Percentiles rank a stretch among this genome's conserved stretches.
phyloP scores from a whole-genome alignment of 2,888 invertebrate genomes.

The Tachystola acroxantha region DNA sequence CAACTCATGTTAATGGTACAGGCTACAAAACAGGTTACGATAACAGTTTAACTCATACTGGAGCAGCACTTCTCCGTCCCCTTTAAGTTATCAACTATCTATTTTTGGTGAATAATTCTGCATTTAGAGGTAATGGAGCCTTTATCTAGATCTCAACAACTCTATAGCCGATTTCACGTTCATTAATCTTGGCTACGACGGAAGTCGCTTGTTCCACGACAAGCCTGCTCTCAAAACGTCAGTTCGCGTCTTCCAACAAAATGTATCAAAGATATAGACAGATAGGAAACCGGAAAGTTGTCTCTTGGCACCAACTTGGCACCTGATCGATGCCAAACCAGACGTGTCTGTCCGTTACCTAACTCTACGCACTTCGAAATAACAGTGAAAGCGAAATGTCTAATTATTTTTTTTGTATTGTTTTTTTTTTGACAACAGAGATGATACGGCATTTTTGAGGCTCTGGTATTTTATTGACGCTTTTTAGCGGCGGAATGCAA shows the following conservation, averaged over 20 bases:
- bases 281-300: slow-evolving; percentile 54
- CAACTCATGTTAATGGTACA: too few species aligned
- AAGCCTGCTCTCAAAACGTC: slow-evolving; percentile 11
- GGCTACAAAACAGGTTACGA: too few species aligned
- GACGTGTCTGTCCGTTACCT: slow-evolving; percentile 58
- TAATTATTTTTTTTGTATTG: slow-evolving; percentile 60
- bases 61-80: too few species aligned
- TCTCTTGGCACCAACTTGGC: slow-evolving; percentile 43
- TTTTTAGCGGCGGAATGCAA: slow-evolving; percentile 32
- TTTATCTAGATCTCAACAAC: slow-evolving; percentile 4
- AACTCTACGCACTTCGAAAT: slow-evolving; percentile 55
- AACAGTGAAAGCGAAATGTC: slow-evolving; percentile 70
- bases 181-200: slow-evolving; percentile 11
- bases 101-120: not conserved
- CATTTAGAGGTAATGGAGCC: not conserved
- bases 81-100: not conserved
- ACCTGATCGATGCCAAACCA: slow-evolving; percentile 55
- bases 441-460: slow-evolving; percentile 58
- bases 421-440: slow-evolving; percentile 46
- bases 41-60: too few species aligned
- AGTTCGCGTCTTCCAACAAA: slow-evolving; percentile 11
- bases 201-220: slow-evolving; percentile 10
- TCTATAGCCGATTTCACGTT: slow-evolving; percentile 3
- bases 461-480: slow-evolving; percentile 3
- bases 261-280: slow-evolving; percentile 19